Conservation (phyloP, 2,113 vertebrate species). For the Anoura caudifer region DNA sequence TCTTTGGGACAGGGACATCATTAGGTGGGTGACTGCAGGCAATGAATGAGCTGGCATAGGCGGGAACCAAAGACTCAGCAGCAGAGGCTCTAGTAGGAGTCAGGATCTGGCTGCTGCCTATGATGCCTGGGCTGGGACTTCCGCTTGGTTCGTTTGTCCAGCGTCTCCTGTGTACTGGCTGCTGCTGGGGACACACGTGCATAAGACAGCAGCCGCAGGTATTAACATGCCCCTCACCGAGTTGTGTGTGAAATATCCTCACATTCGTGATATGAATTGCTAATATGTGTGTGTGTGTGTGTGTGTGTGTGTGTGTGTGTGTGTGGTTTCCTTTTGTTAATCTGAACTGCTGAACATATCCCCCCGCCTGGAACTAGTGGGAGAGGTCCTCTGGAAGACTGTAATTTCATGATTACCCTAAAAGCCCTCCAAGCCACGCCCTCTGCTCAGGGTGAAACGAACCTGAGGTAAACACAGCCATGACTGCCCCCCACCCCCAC, state of each 20-base stretch:
- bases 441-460: background rate
- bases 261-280: background rate
- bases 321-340: background rate
- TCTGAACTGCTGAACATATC: background rate
- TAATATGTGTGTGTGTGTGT: too few relatives aligned
- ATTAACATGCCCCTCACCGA: background rate
- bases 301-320: too few relatives aligned
- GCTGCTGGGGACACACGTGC: background rate
- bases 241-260: background rate
- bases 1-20: background rate
- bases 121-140: background rate
- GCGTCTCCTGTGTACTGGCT: too few relatives aligned
- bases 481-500: too few relatives aligned
- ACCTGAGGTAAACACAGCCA: background rate
- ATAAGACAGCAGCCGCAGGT: background rate
- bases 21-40: background rate
- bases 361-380: background rate
- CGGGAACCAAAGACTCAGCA: background rate
- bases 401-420: background rate
- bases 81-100: background rate
- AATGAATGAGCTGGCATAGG: background rate
- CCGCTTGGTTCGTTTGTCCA: background rate
- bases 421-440: background rate
- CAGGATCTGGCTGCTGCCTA: background rate
- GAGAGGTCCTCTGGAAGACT: conserved; percentile 1